Percentiles rank a stretch among this genome's conserved stretches.
phyloP scores from a whole-genome alignment of 2,888 invertebrate species.

The Stramonita haemastoma region DNA sequence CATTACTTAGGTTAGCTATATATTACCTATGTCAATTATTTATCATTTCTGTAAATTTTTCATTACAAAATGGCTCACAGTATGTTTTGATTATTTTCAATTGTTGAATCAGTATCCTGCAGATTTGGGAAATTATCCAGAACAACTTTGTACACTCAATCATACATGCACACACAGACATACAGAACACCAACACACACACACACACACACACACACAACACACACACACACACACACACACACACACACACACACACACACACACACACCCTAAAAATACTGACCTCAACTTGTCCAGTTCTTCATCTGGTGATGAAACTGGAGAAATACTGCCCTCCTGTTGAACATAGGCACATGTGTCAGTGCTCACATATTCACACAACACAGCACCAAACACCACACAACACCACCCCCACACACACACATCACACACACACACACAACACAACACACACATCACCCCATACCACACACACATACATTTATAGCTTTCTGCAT shows the following conservation, averaged over 20 bases:
- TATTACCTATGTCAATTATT: no score
- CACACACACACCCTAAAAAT: background rate
- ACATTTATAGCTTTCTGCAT: background rate
- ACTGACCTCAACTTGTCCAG: conserved; percentile 27
- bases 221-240: background rate
- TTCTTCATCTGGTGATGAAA: background rate
- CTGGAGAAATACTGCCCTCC: no score
- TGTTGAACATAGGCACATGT: no score
- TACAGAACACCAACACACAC: background rate
- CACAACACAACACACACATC: background rate
- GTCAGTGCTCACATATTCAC: no score
- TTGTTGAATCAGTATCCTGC: no score
- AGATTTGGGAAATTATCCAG: no score
- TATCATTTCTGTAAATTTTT: no score
- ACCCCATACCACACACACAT: background rate
- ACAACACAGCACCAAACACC: background rate
- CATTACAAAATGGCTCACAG: no score
- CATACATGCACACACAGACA: background rate
- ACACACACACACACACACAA: background rate
- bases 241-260: conserved; percentile 11
- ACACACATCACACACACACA: background rate
- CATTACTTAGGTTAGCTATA: no score
- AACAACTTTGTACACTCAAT: background rate
- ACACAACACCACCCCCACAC: background rate
- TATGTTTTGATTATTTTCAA: no score